A percentile compares a stretch with the other conserved stretches of the same genome.
phyloP scores from a whole-genome alignment of 37 sponge, comb jelly and placozoan genomes.

The Spongilla lacustris region DNA sequence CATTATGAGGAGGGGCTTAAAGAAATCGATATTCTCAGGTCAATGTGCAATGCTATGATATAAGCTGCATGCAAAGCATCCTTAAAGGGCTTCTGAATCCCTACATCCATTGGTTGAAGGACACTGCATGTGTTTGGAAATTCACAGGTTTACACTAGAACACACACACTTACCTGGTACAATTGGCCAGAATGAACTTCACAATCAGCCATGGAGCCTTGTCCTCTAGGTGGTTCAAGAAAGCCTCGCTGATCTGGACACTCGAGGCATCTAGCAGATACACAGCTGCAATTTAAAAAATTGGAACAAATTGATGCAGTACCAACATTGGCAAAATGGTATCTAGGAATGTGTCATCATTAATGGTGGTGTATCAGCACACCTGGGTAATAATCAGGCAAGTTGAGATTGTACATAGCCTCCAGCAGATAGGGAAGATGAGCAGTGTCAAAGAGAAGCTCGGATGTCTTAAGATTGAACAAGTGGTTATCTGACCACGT shows the following conservation, averaged over 20 bases:
- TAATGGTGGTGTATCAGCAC: not conserved
- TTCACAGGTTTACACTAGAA: not conserved
- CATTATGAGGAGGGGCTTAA: not conserved
- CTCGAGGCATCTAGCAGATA: not conserved
- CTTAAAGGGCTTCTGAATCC: not conserved
- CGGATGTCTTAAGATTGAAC: not conserved
- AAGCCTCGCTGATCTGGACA: not conserved
- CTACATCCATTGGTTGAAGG: not conserved
- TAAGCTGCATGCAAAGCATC: not conserved
- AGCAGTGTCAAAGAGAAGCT: not conserved
- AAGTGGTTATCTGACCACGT: not conserved
- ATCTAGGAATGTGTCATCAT: not conserved
- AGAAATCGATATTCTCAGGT: not conserved
- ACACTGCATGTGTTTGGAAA: not conserved
- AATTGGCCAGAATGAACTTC: not conserved
- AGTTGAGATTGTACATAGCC: not conserved
- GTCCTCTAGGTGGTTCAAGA: not conserved
- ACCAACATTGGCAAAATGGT: not conserved
- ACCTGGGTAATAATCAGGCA: not conserved
- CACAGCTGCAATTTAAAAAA: not conserved
- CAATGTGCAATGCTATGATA: not conserved
- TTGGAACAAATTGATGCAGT: not conserved
- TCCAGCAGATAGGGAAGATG: not conserved
- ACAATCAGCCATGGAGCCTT: not conserved
- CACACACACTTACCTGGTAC: not conserved